Conservation (phyloP, 2,888 invertebrate genomes). For the Anthophora plumipes region DNA sequence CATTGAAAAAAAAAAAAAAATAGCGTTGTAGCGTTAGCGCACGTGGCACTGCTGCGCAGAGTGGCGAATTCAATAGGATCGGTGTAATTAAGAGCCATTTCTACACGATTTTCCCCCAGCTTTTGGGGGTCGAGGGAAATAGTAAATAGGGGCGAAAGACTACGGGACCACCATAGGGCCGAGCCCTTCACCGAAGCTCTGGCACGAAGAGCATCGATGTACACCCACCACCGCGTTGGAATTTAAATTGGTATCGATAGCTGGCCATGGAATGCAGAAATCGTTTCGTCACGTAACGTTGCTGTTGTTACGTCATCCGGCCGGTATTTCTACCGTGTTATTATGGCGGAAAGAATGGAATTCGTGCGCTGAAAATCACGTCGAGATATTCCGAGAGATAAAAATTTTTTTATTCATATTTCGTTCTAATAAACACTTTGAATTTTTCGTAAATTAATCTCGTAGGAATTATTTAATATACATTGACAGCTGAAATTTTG, state of each 20-base stretch:
- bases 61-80: conserved; percentile 83
- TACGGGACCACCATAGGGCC: conserved; percentile 36
- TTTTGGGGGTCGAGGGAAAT: conserved; percentile 75
- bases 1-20: conserved; percentile 60
- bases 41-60: conserved; percentile 76
- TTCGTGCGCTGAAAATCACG: conserved; percentile 2
- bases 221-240: conserved; percentile 62
- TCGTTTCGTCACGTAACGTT: conserved; percentile 63
- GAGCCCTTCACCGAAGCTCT: conserved; percentile 62
- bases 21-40: conserved; percentile 77
- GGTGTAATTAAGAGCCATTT: conserved; percentile 85
- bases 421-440: neutral
- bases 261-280: conserved; percentile 67
- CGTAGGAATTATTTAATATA: no score
- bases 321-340: conserved; percentile 5
- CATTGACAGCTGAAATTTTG: no score
- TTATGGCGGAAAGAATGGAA: neutral
- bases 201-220: conserved; percentile 37
- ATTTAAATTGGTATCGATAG: conserved; percentile 78
- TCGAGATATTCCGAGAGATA: neutral
- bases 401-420: neutral
- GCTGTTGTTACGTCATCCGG: conserved; percentile 38
- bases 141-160: conserved; percentile 78
- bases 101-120: conserved; percentile 81
- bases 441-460: neutral